Evolutionary conservation across 2,888 invertebrate genomes (phyloP).

Genomic region (Cerastis rubricosa): DNA sequence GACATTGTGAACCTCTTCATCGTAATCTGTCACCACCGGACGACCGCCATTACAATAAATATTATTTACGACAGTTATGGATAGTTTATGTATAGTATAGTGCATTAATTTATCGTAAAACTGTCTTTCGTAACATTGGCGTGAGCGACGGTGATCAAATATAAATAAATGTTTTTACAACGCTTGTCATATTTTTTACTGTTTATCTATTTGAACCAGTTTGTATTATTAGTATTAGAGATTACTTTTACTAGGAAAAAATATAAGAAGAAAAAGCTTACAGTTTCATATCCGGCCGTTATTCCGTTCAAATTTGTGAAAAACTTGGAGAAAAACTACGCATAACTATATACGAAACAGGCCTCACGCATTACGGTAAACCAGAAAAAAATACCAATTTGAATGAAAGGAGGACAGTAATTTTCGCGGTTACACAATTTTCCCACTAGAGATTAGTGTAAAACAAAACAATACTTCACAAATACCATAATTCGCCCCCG

Average conservation of each 20-base stretch:
- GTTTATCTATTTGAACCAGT: constrained; percentile 32
- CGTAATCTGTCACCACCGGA: constrained; percentile 10
- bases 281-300: neutral
- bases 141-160: constrained; percentile 39
- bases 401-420: constrained; percentile 5
- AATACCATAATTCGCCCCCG: constrained; percentile 17
- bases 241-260: neutral
- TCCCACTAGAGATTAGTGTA: neutral
- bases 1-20: constrained; percentile 8
- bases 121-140: constrained; percentile 25
- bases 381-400: neutral
- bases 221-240: neutral
- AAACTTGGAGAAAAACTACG: neutral
- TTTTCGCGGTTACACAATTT: neutral
- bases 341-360: neutral
- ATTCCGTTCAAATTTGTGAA: neutral
- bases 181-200: constrained; percentile 23
- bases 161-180: constrained; percentile 38
- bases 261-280: neutral
- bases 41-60: constrained; percentile 31
- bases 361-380: neutral
- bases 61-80: constrained; percentile 24
- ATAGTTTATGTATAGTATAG: constrained; percentile 21
- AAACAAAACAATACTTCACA: constrained; percentile 15
- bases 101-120: constrained; percentile 42